Percentiles rank a stretch among this genome's conserved stretches.
Evolutionary conservation across 2,888 invertebrate genomes (phyloP).

Genomic region (Pristionchus entomophagus): DNA sequence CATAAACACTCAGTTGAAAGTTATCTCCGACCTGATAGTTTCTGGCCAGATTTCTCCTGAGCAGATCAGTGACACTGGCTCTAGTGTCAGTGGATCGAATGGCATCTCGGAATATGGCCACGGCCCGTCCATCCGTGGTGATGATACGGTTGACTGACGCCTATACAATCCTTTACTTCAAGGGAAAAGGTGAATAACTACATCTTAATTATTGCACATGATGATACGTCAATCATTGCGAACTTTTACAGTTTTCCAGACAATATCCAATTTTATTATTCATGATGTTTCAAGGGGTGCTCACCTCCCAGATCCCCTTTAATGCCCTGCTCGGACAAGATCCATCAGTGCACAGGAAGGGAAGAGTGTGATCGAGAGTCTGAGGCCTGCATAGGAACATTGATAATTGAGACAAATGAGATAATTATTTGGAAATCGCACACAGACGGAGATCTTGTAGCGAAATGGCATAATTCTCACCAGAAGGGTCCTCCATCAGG

Average conservation of each 20-base stretch:
- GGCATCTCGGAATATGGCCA: slow-evolving; percentile 64
- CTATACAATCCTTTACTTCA: neutral
- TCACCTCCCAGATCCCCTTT: slow-evolving; percentile 55
- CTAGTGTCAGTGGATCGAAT: slow-evolving; percentile 63
- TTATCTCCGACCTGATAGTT: slow-evolving; percentile 55
- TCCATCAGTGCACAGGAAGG: slow-evolving; percentile 18
- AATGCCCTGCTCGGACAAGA: neutral
- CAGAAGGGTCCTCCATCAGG: slow-evolving; percentile 88
- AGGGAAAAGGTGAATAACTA: too few relatives aligned
- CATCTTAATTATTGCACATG: too few relatives aligned
- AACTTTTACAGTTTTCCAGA: too few relatives aligned
- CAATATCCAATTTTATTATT: slow-evolving; percentile 27
- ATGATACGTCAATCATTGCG: too few relatives aligned
- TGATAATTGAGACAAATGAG: neutral
- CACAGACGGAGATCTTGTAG: too few relatives aligned
- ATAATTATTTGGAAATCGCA: neutral
- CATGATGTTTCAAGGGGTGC: slow-evolving; percentile 14
- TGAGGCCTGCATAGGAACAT: slow-evolving; percentile 26
- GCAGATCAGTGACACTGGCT: slow-evolving; percentile 61
- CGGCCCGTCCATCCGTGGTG: slow-evolving; percentile 58
- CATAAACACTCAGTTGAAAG: too few relatives aligned
- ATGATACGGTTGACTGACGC: slow-evolving; percentile 42
- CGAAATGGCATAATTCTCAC: slow-evolving; percentile 75
- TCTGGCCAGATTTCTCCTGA: slow-evolving; percentile 69
- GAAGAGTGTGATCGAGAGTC: slow-evolving; percentile 38